Percentiles rank a stretch among this genome's conserved stretches.
These are phyloP conservation scores for Heliconius melpomene DNA, from an alignment of 1,140 invertebrate species.

Conservation along the genomic window DNA sequence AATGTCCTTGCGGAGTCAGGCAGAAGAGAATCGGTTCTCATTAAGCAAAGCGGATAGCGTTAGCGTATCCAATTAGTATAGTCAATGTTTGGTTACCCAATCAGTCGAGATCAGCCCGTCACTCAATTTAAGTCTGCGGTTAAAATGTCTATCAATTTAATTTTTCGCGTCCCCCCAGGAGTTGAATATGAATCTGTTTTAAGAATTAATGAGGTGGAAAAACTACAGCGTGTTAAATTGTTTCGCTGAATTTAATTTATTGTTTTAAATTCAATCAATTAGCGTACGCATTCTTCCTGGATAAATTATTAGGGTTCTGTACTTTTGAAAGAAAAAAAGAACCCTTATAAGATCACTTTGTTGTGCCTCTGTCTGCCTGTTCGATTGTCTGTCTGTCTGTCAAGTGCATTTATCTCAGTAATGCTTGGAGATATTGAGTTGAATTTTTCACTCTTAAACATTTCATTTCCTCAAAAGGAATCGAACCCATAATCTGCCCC, in stretches of 20 bases:
- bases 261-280: constrained; percentile 4
- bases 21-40: constrained; percentile 69
- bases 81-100: constrained; percentile 74
- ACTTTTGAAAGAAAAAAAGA: too few species aligned
- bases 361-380: too few species aligned
- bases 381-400: too few species aligned
- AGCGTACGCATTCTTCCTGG: neutral
- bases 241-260: constrained; percentile 8
- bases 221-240: constrained; percentile 7
- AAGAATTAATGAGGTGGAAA: constrained; percentile 13
- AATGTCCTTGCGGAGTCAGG: constrained; percentile 65
- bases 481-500: too few species aligned
- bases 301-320: neutral
- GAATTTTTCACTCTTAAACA: too few species aligned
- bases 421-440: too few species aligned
- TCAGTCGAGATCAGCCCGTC: constrained; percentile 56
- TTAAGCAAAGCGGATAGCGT: constrained; percentile 76
- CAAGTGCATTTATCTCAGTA: too few species aligned
- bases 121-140: constrained; percentile 45
- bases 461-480: too few species aligned
- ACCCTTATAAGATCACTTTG: too few species aligned
- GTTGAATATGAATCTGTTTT: constrained; percentile 8
- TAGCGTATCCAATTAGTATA: constrained; percentile 72
- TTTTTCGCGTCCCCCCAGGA: constrained; percentile 21
- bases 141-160: constrained; percentile 33